A percentile compares a stretch with the other conserved stretches of the same genome.
phyloP scores from a whole-genome alignment of 1,140 invertebrate genomes.

The Ostrea denselamellosa region DNA sequence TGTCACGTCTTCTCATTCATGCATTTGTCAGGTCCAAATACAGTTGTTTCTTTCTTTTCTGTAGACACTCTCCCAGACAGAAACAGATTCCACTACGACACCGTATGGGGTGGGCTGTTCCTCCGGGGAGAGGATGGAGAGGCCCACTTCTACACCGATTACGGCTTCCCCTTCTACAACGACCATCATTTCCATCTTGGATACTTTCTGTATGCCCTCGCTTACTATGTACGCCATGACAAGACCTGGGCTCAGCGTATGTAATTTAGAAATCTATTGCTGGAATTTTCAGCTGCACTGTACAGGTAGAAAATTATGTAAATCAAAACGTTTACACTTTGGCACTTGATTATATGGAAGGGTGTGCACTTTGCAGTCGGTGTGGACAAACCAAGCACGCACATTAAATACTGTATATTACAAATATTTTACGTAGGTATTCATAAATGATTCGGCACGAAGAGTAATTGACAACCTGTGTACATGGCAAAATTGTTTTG shows the following conservation, averaged over 20 bases:
- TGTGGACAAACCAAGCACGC: too few species aligned
- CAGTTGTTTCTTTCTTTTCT: not conserved
- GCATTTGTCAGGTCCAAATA: not conserved
- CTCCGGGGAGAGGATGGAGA: slow-evolving; percentile 61
- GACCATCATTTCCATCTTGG: slow-evolving; percentile 75
- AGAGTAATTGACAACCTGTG: too few species aligned
- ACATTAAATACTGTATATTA: too few species aligned
- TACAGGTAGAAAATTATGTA: too few species aligned
- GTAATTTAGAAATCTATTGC: slow-evolving; percentile 15
- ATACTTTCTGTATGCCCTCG: slow-evolving; percentile 71
- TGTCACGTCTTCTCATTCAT: too few species aligned
- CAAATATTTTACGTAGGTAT: too few species aligned
- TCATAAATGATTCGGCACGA: too few species aligned
- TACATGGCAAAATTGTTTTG: too few species aligned
- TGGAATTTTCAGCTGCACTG: too few species aligned
- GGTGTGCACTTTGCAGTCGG: too few species aligned
- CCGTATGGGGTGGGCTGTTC: slow-evolving; percentile 72
- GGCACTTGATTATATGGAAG: too few species aligned
- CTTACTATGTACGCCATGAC: slow-evolving; percentile 69
- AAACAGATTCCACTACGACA: slow-evolving; percentile 72
- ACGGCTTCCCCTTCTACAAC: slow-evolving; percentile 73
- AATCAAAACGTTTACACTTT: too few species aligned
- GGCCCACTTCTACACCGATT: slow-evolving; percentile 65
- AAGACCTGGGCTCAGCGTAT: slow-evolving; percentile 65
- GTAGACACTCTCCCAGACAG: slow-evolving; percentile 64